phyloP scores from a whole-genome alignment of 2,888 invertebrate genomes.

The Priocnemis perturbator region DNA sequence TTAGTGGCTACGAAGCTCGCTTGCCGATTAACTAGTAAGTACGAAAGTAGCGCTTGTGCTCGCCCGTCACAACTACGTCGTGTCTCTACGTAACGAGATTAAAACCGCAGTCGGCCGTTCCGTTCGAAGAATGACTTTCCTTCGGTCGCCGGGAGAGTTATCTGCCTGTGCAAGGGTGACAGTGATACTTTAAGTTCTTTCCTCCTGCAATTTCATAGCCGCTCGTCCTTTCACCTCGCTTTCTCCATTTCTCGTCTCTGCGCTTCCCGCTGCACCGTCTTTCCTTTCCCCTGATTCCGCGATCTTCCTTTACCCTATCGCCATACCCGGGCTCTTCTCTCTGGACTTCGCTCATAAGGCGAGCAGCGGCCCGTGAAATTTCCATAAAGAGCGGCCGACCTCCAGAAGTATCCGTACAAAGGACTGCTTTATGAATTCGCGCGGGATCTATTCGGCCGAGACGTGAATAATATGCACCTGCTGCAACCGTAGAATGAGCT shows the following conservation, averaged over 20 bases:
- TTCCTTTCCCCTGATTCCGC: constrained; percentile 16
- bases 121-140: constrained; percentile 18
- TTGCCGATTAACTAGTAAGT: constrained; percentile 36
- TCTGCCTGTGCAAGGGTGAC: neutral
- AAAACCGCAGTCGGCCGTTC: constrained; percentile 15
- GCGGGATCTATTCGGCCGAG: constrained; percentile 69
- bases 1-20: constrained; percentile 36
- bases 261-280: neutral
- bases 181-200: constrained; percentile 34
- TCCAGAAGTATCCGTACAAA: constrained; percentile 69
- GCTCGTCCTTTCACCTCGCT: neutral
- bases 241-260: neutral
- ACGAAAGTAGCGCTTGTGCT: constrained; percentile 19
- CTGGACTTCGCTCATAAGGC: constrained; percentile 55
- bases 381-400: constrained; percentile 68
- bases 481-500: constrained; percentile 60
- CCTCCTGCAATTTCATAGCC: constrained; percentile 25
- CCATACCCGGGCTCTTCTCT: constrained; percentile 10
- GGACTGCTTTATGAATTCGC: constrained; percentile 73
- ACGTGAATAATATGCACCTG: constrained; percentile 73
- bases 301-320: constrained; percentile 3
- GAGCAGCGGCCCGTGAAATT: constrained; percentile 65
- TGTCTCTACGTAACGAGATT: constrained; percentile 29
- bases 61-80: constrained; percentile 17
- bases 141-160: neutral